phyloP scores from a whole-genome alignment of 2,888 invertebrate species.

The Malachius bipustulatus region DNA sequence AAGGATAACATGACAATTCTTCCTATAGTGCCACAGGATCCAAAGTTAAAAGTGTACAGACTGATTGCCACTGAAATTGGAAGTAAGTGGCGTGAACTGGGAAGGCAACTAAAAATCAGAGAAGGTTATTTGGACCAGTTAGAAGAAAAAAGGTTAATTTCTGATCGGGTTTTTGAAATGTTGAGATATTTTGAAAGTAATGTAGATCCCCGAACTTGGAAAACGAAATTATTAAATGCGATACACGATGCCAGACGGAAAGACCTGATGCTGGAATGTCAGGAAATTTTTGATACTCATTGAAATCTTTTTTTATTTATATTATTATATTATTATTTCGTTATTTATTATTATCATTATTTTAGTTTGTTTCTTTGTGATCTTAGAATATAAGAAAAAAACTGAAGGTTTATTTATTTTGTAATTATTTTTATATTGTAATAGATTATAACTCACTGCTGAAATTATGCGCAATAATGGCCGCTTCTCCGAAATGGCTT shows the following conservation, averaged over 20 bases:
- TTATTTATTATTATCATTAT: too few relatives aligned
- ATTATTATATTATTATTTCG: too few relatives aligned
- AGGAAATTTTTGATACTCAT: constrained; percentile 17
- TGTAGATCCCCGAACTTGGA: constrained; percentile 20
- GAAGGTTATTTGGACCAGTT: constrained; percentile 29
- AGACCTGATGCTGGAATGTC: constrained; percentile 23
- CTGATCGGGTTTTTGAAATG: constrained; percentile 21
- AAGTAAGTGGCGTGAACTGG: constrained; percentile 29
- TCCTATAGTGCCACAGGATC: too few relatives aligned
- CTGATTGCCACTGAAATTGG: constrained; percentile 25
- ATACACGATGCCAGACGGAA: constrained; percentile 24
- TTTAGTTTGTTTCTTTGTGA: too few relatives aligned
- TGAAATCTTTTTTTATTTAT: not conserved
- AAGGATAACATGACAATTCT: too few relatives aligned
- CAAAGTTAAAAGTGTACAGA: constrained; percentile 16
- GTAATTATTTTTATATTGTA: too few relatives aligned
- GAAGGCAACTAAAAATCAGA: constrained; percentile 23
- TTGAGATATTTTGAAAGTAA: constrained; percentile 20
- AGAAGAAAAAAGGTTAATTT: constrained; percentile 16
- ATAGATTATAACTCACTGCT: too few relatives aligned
- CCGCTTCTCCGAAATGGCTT: too few relatives aligned
- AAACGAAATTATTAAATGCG: constrained; percentile 22
- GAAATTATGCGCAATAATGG: too few relatives aligned
- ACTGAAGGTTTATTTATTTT: too few relatives aligned
- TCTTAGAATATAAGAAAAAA: too few relatives aligned